phyloP scores from a whole-genome alignment of 2,113 vertebrate species.

The Panthera tigris region DNA sequence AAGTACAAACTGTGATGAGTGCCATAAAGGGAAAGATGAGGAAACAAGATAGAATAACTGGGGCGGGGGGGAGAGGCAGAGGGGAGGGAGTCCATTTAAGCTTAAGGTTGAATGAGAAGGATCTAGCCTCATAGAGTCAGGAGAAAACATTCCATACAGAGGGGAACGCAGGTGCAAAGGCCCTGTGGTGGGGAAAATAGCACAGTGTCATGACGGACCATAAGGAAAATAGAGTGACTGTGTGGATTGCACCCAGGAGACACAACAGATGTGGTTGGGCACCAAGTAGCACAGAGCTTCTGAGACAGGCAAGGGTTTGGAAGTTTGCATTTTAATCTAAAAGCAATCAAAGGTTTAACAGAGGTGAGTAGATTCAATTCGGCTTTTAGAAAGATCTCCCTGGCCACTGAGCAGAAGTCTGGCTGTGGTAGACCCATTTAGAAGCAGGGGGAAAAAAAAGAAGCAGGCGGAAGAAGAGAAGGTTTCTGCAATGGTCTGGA shows the following conservation, averaged over 20 bases:
- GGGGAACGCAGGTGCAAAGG: not conserved
- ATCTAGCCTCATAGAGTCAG: not conserved
- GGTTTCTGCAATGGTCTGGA: not conserved
- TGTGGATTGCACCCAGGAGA: rapidly evolving
- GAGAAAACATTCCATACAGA: not conserved
- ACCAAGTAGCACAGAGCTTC: not conserved
- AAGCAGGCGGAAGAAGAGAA: not conserved
- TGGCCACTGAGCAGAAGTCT: not conserved
- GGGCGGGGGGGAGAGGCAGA: rapidly evolving
- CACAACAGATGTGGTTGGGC: not conserved
- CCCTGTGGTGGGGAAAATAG: not conserved
- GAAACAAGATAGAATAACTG: rapidly evolving
- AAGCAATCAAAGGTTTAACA: not conserved
- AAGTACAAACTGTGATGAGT: too few species aligned
- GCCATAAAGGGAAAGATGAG: not conserved
- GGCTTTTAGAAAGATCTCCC: not conserved
- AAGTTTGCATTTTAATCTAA: not conserved
- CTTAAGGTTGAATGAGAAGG: not conserved
- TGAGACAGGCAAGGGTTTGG: not conserved
- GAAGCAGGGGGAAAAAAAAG: not conserved
- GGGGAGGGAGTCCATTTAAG: not conserved
- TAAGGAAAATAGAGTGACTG: not conserved
- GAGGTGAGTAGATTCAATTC: not conserved
- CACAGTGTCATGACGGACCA: not conserved
- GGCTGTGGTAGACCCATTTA: not conserved